Evolutionary conservation across 2,113 vertebrate species (phyloP), one percentile per base, ranked within the genome.

Genomic region (Rynchops niger): DNA sequence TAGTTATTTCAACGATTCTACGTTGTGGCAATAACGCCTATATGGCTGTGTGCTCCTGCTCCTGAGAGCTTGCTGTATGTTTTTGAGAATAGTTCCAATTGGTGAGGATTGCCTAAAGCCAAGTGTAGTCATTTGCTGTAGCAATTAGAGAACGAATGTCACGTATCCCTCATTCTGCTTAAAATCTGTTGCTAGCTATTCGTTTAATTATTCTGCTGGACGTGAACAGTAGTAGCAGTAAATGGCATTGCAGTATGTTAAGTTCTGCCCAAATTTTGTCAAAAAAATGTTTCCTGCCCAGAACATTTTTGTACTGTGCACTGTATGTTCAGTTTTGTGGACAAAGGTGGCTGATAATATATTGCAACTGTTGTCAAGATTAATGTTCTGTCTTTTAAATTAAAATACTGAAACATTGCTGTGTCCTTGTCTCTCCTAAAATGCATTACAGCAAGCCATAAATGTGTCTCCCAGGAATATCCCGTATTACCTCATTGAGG

Each of bases 341-440:
- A 94, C 63, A 67, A 72, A 93, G 47, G 22, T 91, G 87, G 56
- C 78, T 95, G 70, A 27, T 93, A 78, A 80, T 73, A 40, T 20
- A 61, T 79, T 93, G 42, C 65, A 92, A 58, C 47, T 90, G 34
- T 88, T 91, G 86, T 95, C 67, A 82, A 86, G 43, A 90, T 66
- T 83, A 32, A 32, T 95, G 76, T 87, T 89, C 74, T 74, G 27
- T 82, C 88, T 95, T 95, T 87, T 81, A 77, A 86, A 97, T 97
- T 97, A 97, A 97, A 97, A 71, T 58, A 49, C 21, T 88, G 81
- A 90, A 94, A 88, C 2, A 3, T 42, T 73, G 23, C n/a, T 49
- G 62, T 59, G 84, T 94, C 50, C 52, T 83, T 52, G 58, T 94
- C 50, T 96, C 58, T 95, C 32, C 62, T 73, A 29, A 91, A 94